phyloP scores from a whole-genome alignment of 2,888 invertebrate species.

The Drosophila prostipennis region DNA sequence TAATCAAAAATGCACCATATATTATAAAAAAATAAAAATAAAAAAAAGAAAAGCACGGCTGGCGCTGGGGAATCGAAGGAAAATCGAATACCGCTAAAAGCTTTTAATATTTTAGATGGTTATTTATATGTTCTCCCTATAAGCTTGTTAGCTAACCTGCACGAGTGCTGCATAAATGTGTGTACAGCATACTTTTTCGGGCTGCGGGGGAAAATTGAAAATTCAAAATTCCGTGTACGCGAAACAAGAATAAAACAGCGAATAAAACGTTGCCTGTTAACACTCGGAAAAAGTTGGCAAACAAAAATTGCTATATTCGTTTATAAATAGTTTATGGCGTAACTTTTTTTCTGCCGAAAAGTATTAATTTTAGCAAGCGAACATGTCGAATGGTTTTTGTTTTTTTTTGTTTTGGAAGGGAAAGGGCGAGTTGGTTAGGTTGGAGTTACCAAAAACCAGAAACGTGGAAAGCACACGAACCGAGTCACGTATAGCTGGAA shows the following conservation, averaged over 20 bases:
- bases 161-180: too few relatives aligned
- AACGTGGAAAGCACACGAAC: slow-evolving; percentile 37
- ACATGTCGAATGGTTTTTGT: slow-evolving; percentile 32
- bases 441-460: slow-evolving; percentile 21
- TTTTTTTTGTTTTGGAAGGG: not conserved
- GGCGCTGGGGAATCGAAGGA: not conserved
- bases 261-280: slow-evolving; percentile 35
- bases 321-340: slow-evolving; percentile 44
- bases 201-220: not conserved
- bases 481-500: slow-evolving; percentile 42
- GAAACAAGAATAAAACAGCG: slow-evolving; percentile 17
- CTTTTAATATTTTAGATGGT: slow-evolving; percentile 28
- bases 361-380: slow-evolving; percentile 40
- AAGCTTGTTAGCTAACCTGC: slow-evolving; percentile 23
- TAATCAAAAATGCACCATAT: slow-evolving; percentile 55
- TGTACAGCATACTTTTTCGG: slow-evolving; percentile 9
- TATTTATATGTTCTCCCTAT: slow-evolving; percentile 16
- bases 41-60: too few relatives aligned
- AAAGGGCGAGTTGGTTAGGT: not conserved
- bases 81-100: slow-evolving; percentile 25
- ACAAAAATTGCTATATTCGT: slow-evolving; percentile 40
- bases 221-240: slow-evolving; percentile 16
- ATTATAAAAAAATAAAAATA: slow-evolving; percentile 6
- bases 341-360: slow-evolving; percentile 42
- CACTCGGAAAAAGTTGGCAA: slow-evolving; percentile 22